Percentiles rank a stretch among this genome's conserved stretches.
Evolutionary conservation across 2,888 invertebrate genomes (phyloP).

Genomic region (Cerastis rubricosa): DNA sequence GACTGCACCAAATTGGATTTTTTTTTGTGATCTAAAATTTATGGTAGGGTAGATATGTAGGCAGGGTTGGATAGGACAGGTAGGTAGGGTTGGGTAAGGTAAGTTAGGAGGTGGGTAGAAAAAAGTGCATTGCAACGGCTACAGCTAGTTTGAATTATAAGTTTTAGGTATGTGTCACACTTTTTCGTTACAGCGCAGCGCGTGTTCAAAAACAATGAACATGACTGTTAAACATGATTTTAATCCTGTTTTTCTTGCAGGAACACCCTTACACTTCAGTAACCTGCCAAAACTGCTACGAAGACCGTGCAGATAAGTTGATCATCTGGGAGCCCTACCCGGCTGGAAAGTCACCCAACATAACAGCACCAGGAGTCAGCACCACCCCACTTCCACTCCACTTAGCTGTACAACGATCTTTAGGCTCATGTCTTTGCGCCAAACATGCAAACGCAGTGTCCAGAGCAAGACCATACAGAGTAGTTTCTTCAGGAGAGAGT

Average conservation of each 20-base stretch:
- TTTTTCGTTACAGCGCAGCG: neutral
- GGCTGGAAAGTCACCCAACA: conserved; percentile 77
- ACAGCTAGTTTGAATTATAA: neutral
- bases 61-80: too few relatives aligned
- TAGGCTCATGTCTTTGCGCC: conserved; percentile 94
- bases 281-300: conserved; percentile 96
- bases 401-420: conserved; percentile 92
- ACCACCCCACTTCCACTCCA: conserved; percentile 90
- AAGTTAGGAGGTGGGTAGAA: too few relatives aligned
- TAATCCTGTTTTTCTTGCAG: conserved; percentile 76
- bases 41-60: too few relatives aligned
- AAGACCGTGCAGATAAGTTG: conserved; percentile 96
- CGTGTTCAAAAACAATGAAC: neutral
- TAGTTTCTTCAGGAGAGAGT: conserved; percentile 95
- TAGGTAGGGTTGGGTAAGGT: too few relatives aligned
- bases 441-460: conserved; percentile 91
- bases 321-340: conserved; percentile 94
- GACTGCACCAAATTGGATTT: too few relatives aligned
- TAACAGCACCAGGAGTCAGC: conserved; percentile 77
- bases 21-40: too few relatives aligned
- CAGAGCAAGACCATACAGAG: conserved; percentile 91
- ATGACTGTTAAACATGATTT: neutral
- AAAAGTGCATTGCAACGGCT: too few relatives aligned
- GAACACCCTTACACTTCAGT: conserved; percentile 95
- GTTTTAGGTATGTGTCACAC: neutral